Percentiles rank a stretch among this genome's conserved stretches.
Conservation (phyloP, 2,113 vertebrate genomes). For the Atherinomorus stipes region DNA sequence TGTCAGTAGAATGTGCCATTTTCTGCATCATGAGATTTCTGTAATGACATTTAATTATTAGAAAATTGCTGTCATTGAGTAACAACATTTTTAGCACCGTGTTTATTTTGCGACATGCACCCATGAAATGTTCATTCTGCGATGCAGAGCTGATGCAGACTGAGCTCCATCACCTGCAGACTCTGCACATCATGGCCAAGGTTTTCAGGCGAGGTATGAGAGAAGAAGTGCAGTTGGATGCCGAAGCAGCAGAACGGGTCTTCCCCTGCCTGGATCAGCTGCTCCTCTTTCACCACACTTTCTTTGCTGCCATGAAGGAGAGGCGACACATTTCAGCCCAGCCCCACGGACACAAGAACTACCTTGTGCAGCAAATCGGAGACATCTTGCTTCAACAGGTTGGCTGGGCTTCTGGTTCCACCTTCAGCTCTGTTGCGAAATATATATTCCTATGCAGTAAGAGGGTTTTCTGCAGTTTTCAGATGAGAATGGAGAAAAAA, state of each 20-base stretch:
- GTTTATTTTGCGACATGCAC: not conserved
- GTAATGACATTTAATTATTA: not conserved
- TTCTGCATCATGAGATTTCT: constrained; percentile 11
- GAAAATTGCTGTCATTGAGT: not conserved
- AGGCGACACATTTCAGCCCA: constrained; percentile 85
- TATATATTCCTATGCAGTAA: not conserved
- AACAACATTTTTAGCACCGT: not conserved
- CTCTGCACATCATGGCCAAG: constrained; percentile 94
- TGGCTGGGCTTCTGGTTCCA: not conserved
- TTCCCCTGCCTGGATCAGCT: constrained; percentile 96
- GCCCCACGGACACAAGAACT: constrained; percentile 86
- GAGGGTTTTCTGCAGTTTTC: constrained; percentile 86
- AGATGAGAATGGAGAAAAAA: constrained; percentile 90
- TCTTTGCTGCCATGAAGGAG: constrained; percentile 90
- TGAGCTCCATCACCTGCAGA: constrained; percentile 95
- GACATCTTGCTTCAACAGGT: constrained; percentile 95
- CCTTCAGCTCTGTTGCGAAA: not conserved
- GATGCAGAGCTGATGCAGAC: constrained; percentile 96
- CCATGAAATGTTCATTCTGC: not conserved
- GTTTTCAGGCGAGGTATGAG: constrained; percentile 95
- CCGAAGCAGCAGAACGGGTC: constrained; percentile 88
- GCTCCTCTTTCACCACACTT: constrained; percentile 87
- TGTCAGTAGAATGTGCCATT: constrained; percentile 18
- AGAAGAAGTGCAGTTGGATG: constrained; percentile 92
- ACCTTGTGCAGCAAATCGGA: constrained; percentile 90